These are phyloP conservation scores for Spea hammondii DNA, from an alignment of 2,797 vertebrate species.

Conservation along the genomic window DNA sequence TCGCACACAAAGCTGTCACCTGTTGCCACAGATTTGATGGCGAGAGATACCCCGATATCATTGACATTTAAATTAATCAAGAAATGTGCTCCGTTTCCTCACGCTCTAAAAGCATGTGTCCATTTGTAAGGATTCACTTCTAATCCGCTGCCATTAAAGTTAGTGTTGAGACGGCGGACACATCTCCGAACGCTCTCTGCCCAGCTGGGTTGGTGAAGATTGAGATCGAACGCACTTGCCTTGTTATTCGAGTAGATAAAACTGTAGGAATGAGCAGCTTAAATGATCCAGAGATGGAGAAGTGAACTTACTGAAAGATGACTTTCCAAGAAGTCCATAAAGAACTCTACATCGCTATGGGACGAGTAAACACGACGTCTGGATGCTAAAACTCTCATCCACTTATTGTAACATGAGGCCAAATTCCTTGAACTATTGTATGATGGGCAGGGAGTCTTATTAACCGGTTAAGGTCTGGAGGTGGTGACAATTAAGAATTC, in stretches of 20 bases:
- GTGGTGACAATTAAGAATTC: no score
- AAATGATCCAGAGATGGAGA: constrained; percentile 1
- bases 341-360: background rate
- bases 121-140: constrained; percentile 30
- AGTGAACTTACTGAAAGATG: background rate
- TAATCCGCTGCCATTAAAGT: constrained; percentile 36
- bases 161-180: constrained; percentile 2
- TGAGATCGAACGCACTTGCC: constrained; percentile 24
- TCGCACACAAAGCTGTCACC: constrained; percentile 15
- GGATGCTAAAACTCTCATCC: no score
- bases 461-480: no score
- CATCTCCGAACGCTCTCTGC: background rate
- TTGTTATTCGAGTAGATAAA: constrained; percentile 28
- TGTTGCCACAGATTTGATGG: constrained; percentile 17
- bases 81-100: constrained; percentile 19
- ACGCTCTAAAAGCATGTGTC: constrained; percentile 8
- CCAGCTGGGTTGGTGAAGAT: constrained; percentile 34
- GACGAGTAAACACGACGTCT: constrained; percentile 7
- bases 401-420: background rate
- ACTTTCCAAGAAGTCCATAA: constrained; percentile 7
- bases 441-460: no score
- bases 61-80: constrained; percentile 42
- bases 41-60: constrained; percentile 20
- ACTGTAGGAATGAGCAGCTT: background rate
- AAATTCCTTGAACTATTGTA: no score